phyloP scores from a whole-genome alignment of 2,888 invertebrate species.

The Sesamia inferens region DNA sequence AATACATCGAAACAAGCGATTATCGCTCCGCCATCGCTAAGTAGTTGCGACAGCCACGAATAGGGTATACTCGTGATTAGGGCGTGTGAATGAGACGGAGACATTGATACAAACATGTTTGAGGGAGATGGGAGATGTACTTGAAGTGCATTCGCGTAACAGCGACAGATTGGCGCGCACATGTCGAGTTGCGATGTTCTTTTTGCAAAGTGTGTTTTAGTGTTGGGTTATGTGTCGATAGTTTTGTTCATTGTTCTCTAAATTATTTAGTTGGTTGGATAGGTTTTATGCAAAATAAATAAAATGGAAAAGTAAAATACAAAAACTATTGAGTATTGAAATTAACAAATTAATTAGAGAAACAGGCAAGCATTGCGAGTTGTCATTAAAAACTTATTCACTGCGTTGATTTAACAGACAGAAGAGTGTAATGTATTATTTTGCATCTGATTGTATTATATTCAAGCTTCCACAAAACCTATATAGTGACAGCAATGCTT shows the following conservation, averaged over 20 bases:
- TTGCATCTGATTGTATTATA: too few relatives aligned
- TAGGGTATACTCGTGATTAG: conserved; percentile 63
- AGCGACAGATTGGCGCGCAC: conserved; percentile 90
- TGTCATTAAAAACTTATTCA: too few relatives aligned
- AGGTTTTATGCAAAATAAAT: too few relatives aligned
- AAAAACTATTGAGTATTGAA: too few relatives aligned
- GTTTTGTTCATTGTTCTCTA: conserved; percentile 17
- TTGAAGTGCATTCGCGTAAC: conserved; percentile 81
- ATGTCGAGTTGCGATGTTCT: conserved; percentile 89
- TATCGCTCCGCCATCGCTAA: conserved; percentile 82
- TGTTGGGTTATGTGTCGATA: conserved; percentile 60
- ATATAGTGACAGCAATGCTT: too few relatives aligned
- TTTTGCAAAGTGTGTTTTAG: conserved; percentile 80
- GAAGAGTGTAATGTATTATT: too few relatives aligned
- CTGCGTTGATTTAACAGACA: too few relatives aligned
- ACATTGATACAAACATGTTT: conserved; percentile 42
- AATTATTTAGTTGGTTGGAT: background rate
- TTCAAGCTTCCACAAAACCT: too few relatives aligned
- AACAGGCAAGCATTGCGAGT: too few relatives aligned
- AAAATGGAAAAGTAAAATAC: too few relatives aligned
- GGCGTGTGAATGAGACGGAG: conserved; percentile 72
- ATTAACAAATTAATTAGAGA: too few relatives aligned
- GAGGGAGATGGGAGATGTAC: conserved; percentile 71
- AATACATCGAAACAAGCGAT: conserved; percentile 83
- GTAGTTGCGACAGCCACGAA: conserved; percentile 82